Evolutionary conservation across 35 echinoderm and acorn worm genomes (phyloP).

Genomic region (Stichopus chloronotus): DNA sequence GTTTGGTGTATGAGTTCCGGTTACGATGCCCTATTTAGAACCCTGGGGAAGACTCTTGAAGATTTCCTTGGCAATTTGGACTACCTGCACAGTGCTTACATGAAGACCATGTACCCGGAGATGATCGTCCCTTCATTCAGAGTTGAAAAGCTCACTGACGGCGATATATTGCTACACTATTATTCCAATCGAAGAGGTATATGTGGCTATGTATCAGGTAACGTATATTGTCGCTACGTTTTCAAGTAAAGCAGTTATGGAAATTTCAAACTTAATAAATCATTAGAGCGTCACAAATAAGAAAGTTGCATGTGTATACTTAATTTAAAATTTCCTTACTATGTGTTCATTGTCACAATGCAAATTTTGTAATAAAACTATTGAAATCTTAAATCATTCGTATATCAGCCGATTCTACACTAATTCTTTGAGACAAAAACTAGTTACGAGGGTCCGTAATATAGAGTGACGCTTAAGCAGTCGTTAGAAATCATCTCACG

Average conservation of each 20-base stretch:
- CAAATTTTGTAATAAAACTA: too few relatives aligned
- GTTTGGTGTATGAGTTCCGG: conserved; percentile 85
- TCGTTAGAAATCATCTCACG: too few relatives aligned
- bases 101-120: conserved; percentile 90
- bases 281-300: neutral
- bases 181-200: conserved; percentile 67
- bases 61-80: conserved; percentile 78
- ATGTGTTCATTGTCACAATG: too few relatives aligned
- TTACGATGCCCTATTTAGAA: conserved; percentile 75
- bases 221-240: neutral
- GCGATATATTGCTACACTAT: conserved; percentile 75
- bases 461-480: too few relatives aligned
- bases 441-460: too few relatives aligned
- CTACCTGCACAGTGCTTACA: conserved; percentile 88
- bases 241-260: neutral
- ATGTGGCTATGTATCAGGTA: conserved; percentile 78
- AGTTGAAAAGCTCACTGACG: conserved; percentile 74
- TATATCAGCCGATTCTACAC: too few relatives aligned
- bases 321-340: too few relatives aligned
- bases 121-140: conserved; percentile 87
- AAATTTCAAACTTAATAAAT: neutral
- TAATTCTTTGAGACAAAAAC: too few relatives aligned
- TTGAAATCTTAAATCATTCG: too few relatives aligned
- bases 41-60: conserved; percentile 67
- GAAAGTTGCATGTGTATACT: neutral